phyloP scores from a whole-genome alignment of 1,140 invertebrate species.

The Bombus confusus region DNA sequence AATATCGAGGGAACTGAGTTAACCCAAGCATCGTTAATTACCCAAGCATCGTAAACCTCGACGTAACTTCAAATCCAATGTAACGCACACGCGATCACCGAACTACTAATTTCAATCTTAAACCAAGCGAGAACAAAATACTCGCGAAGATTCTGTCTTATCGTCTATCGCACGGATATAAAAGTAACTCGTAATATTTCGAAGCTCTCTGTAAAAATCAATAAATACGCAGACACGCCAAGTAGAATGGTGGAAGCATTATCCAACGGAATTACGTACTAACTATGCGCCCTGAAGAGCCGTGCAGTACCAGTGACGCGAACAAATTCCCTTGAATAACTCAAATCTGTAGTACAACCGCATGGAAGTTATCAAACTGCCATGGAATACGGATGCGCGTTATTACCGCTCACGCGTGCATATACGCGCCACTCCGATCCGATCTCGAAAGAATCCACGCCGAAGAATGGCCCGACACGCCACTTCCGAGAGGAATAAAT shows the following conservation, averaged over 20 bases:
- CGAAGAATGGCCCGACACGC: constrained; percentile 8
- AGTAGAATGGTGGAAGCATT: not conserved
- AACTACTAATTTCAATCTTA: not conserved
- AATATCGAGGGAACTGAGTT: not conserved
- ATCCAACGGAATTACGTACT: not conserved
- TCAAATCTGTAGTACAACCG: constrained; percentile 26
- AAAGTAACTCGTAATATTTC: too few relatives aligned
- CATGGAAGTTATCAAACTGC: constrained; percentile 38
- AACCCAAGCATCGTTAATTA: not conserved
- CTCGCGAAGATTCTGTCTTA: not conserved
- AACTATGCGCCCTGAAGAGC: not conserved
- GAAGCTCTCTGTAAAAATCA: not conserved
- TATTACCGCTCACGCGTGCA: constrained; percentile 16
- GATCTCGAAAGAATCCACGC: constrained; percentile 24
- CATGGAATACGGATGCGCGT: constrained; percentile 31
- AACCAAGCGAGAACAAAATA: not conserved
- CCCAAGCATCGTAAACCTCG: not conserved
- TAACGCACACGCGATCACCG: not conserved
- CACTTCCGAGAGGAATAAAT: constrained; percentile 36
- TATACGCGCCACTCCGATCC: constrained; percentile 11
- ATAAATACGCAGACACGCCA: not conserved
- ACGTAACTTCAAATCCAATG: not conserved
- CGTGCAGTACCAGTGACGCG: constrained; percentile 3
- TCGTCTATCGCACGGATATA: too few relatives aligned
- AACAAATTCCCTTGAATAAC: constrained; percentile 38